Evolutionary conservation across 2,113 vertebrate genomes (phyloP).

Genomic region (Oplegnathus fasciatus): DNA sequence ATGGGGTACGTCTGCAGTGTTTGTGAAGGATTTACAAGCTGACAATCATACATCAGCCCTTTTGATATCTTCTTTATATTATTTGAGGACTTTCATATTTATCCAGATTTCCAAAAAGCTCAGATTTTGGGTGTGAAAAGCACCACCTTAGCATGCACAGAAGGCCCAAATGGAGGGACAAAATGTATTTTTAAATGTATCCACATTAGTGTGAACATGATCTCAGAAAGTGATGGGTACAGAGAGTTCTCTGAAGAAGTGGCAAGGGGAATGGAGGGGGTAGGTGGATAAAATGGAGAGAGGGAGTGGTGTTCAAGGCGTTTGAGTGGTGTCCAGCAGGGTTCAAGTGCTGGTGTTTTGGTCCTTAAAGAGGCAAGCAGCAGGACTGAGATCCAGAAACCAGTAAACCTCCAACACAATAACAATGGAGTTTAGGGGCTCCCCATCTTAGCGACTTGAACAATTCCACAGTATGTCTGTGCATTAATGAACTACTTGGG

Average conservation of each 20-base stretch:
- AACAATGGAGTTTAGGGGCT: constrained; percentile 48
- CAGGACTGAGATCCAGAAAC: constrained; percentile 61
- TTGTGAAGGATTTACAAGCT: not conserved
- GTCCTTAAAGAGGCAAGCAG: constrained; percentile 68
- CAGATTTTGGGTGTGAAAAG: not conserved
- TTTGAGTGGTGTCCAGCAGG: constrained; percentile 74
- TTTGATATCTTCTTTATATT: not conserved
- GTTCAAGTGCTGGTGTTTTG: constrained; percentile 73
- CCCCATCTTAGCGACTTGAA: constrained; percentile 50
- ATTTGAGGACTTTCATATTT: not conserved
- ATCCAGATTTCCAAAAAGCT: not conserved
- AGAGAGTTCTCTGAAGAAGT: constrained; percentile 32
- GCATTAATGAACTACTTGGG: constrained; percentile 76
- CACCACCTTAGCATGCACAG: not conserved
- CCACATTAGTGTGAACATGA: not conserved
- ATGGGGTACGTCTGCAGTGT: no score
- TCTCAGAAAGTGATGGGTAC: constrained; percentile 31
- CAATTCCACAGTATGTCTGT: constrained; percentile 73
- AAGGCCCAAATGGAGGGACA: not conserved
- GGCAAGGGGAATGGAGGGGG: not conserved
- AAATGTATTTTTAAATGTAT: not conserved
- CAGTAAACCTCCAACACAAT: constrained; percentile 54
- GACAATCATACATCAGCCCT: not conserved
- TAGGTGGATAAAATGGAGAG: constrained; percentile 33
- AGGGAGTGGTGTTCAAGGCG: constrained; percentile 52